Evolutionary conservation across 2,113 vertebrate species (phyloP), one percentile per base, ranked within the genome.

Genomic region (Engraulis encrasicolus): DNA sequence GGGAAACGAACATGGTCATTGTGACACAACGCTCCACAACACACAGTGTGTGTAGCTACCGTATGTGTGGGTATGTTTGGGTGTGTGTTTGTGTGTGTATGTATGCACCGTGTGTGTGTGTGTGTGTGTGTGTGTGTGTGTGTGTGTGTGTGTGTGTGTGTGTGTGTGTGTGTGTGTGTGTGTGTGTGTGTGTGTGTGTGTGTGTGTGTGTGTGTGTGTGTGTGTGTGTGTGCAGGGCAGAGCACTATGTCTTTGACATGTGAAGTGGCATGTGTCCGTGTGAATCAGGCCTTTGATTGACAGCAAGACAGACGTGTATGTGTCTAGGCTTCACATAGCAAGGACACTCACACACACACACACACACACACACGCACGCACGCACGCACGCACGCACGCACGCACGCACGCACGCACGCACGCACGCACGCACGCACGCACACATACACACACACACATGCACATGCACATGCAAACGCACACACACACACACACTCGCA

Each of bases 281-380:
- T 74, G 66, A 74, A 27, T 74, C 31, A 61, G 19, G 84, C 78
- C 50, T 83, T 31, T 82, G 84, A 88, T 88, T 92, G 91, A 92
- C 90, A 89, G 90, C 88, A 80, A 89, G 91, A 93, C 89, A 92
- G 90, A 88, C 91, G 85, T 88, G 90, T 90, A 92, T 91, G 85
- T 88, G 90, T 90, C 92, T 91, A 90, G 93, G 89, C 86, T 79
- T 84, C 86, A 31, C 85, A 23, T 85, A 50, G 78, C 38, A 36
- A 81, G 49, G 89, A 81, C 58, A 23, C n/a, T n/a, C n/a, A 66
- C n/a, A 66, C n/a, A 23, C 23, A 11, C 58, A 66, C 58, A n/a
- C 18, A n/a, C 23, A 66, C 58, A n/a, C n/a, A n/a, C n/a, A 81
- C 58, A 23, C n/a, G n/a, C n/a, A 66, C n/a, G 27, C n/a, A 23